These are phyloP conservation scores for Drosophila paulistorum DNA, from an alignment of 1,140 invertebrate species.

Conservation along the genomic window DNA sequence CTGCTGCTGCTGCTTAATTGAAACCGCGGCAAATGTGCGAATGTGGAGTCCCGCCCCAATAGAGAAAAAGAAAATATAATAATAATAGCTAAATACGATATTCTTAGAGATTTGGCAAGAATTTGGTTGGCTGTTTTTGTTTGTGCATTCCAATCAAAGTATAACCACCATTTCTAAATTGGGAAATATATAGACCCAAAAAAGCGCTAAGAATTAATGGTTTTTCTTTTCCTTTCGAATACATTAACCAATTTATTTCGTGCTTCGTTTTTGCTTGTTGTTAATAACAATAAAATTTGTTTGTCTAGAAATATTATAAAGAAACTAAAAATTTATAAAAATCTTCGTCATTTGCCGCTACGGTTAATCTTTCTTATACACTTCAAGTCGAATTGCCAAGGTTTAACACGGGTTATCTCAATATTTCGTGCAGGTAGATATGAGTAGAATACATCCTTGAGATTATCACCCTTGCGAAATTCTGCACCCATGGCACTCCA, in stretches of 20 bases:
- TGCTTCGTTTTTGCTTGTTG: not conserved
- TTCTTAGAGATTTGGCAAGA: conserved; percentile 51
- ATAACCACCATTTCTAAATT: not conserved
- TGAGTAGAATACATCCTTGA: conserved; percentile 1
- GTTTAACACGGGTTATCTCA: not conserved
- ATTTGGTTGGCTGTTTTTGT: conserved; percentile 12
- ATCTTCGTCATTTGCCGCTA: not conserved
- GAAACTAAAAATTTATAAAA: not conserved
- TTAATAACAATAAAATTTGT: not conserved
- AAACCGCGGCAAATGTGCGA: conserved; percentile 38
- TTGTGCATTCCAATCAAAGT: too few species aligned
- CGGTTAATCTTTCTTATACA: not conserved
- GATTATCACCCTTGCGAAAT: not conserved
- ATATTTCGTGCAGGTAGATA: not conserved
- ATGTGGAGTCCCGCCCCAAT: conserved; percentile 36
- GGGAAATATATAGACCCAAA: not conserved
- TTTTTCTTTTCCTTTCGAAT: not conserved
- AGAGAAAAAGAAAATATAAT: not conserved
- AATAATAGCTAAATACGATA: conserved; percentile 18
- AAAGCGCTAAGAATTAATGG: too few species aligned
- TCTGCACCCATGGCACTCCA: not conserved
- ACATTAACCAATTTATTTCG: not conserved
- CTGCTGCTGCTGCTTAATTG: conserved; percentile 56
- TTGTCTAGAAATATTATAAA: not conserved
- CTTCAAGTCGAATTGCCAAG: not conserved